phyloP scores from a whole-genome alignment of 2,113 vertebrate genomes.

The Heterocephalus glaber region DNA sequence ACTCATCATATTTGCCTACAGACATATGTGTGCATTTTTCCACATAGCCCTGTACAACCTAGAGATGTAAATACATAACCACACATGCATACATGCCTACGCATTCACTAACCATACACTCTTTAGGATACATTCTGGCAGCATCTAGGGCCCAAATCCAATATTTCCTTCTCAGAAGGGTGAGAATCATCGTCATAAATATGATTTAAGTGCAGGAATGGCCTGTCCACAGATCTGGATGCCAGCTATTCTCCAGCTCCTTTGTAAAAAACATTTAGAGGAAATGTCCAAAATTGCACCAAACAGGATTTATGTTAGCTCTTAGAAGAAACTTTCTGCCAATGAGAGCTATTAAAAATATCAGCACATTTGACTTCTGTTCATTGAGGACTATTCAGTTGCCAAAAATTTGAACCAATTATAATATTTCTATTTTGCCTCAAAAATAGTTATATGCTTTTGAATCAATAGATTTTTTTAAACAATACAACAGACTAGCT shows the following conservation, averaged over 20 bases:
- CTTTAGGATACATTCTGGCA: background rate
- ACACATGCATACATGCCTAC: background rate
- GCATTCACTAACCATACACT: accelerated
- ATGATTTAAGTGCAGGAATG: background rate
- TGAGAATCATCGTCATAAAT: background rate
- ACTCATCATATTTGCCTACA: background rate
- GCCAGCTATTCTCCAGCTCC: background rate
- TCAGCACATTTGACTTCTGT: conserved; percentile 42
- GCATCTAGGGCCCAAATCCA: background rate
- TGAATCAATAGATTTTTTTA: conserved; percentile 53
- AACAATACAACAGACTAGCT: background rate
- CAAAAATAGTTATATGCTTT: conserved; percentile 41
- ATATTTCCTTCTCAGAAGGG: background rate
- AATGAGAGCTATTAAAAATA: conserved; percentile 51
- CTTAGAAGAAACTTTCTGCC: conserved; percentile 24
- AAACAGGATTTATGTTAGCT: conserved; percentile 63
- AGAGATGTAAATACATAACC: background rate
- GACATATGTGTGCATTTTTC: background rate
- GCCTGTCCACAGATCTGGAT: background rate
- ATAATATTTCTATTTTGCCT: conserved; percentile 57
- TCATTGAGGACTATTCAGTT: conserved; percentile 62
- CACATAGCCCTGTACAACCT: background rate
- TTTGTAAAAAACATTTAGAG: conserved; percentile 29
- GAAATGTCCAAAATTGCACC: conserved; percentile 27
- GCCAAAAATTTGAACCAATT: conserved; percentile 57